Evolutionary conservation across 1,140 invertebrate species (phyloP).

Genomic region (Diorhabda elongata): DNA sequence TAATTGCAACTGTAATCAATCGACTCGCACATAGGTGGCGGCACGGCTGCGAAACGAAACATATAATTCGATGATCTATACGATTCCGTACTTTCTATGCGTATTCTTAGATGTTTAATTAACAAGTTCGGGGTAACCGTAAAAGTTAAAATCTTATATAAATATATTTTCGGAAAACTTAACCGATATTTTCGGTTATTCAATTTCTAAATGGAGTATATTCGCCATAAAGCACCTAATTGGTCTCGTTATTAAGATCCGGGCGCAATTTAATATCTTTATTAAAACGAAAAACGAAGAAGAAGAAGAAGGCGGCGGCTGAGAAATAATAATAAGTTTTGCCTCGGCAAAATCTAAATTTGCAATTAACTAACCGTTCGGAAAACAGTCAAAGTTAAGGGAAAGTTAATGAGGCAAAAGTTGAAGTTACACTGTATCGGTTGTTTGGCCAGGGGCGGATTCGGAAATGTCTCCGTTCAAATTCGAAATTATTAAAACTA

Average conservation of each 20-base stretch:
- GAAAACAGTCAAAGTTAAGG: conserved; percentile 37
- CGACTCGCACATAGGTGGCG: no score
- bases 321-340: conserved; percentile 17
- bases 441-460: not conserved
- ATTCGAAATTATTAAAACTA: no score
- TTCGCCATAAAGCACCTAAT: conserved; percentile 23
- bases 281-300: conserved; percentile 20
- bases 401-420: conserved; percentile 34
- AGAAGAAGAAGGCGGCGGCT: not conserved
- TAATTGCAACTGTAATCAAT: no score
- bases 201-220: conserved; percentile 26
- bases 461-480: not conserved
- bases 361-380: conserved; percentile 38
- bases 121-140: no score
- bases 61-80: no score
- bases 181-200: conserved; percentile 19
- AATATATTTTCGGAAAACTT: not conserved
- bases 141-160: no score
- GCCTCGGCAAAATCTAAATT: conserved; percentile 29
- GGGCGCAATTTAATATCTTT: conserved; percentile 29
- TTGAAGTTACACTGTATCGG: conserved; percentile 27
- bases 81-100: no score
- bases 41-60: no score
- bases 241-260: conserved; percentile 25
- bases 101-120: no score